These are phyloP conservation scores for Macrophya alboannulata DNA, from an alignment of 2,888 invertebrate species.

Conservation along the genomic window DNA sequence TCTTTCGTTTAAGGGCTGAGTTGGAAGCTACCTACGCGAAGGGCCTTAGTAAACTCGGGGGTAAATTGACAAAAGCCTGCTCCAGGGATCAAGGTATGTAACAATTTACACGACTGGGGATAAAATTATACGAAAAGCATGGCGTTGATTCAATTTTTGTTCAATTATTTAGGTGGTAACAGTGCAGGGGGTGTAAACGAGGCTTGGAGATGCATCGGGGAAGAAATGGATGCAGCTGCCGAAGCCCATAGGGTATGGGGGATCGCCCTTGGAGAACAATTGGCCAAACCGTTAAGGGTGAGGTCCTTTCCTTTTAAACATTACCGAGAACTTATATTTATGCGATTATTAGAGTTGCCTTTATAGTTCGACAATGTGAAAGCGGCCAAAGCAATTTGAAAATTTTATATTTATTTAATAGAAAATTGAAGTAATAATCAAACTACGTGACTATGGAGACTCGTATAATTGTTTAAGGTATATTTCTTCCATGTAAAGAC, in stretches of 20 bases:
- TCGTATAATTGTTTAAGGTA: background rate
- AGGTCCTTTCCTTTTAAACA: conserved; percentile 61
- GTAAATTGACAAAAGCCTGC: conserved; percentile 92
- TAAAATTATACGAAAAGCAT: background rate
- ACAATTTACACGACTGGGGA: background rate
- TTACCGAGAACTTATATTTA: background rate
- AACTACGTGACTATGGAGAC: background rate
- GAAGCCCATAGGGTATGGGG: conserved; percentile 94
- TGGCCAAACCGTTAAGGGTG: conserved; percentile 94
- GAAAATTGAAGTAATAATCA: background rate
- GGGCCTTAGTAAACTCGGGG: conserved; percentile 92
- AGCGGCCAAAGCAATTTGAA: background rate
- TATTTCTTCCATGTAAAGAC: background rate
- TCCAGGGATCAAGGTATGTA: conserved; percentile 80
- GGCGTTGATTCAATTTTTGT: background rate
- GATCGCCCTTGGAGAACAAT: conserved; percentile 90
- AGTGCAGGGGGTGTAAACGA: conserved; percentile 91
- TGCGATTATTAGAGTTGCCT: background rate
- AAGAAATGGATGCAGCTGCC: conserved; percentile 96
- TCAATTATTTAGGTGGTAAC: conserved; percentile 82
- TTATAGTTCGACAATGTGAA: background rate
- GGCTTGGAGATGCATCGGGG: conserved; percentile 95
- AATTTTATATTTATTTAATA: background rate
- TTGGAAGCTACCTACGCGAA: conserved; percentile 95
- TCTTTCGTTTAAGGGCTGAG: conserved; percentile 88